Base-by-base conservation (phyloP, 2,797 vertebrate genomes). In the Florisuga fusca region DNA sequence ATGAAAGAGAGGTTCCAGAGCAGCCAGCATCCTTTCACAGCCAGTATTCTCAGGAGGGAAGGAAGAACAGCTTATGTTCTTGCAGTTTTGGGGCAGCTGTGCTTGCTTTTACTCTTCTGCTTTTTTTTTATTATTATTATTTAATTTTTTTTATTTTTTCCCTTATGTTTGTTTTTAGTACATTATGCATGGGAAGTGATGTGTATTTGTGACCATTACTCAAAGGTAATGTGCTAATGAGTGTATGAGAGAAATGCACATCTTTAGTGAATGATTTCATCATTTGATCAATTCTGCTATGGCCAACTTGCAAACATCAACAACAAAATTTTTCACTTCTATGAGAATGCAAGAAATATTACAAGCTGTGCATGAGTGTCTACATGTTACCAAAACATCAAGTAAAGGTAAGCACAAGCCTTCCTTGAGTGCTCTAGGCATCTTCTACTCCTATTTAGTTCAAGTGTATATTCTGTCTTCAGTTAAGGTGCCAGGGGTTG, bases 51-150 rank as follows among this genome's bases (percentile, higher is more conserved):
- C 20, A 58, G 17, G 6, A 85, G 12, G 11, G 7, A 17, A 58
- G 17, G 6, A 85, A 9, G 11, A 6, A n/a, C 2, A 50, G 5
- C 15, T 31, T 14, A 67, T 26, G 1, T 55, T 71, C 10, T 9
- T n/a, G 5, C 1, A 1, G 4, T 3, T 33, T 80, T 57, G 7
- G 3, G 2, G 8, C 3, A 6, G 2, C 25, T 34, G 7, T 12
- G 5, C 3, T 26, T 50, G 48, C 38, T 41, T 41, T 22, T 46
- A 21, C 5, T 46, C 10, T 10, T 46, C 21, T 46, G 46, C 21
- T 46, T 46, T 18, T 46, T 46, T 46, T 46, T 18, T 46, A 20
- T 46, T 19, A 9, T 45, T 46, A 12, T 18, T 46, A 10, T 46
- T 46, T 20, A 20, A 7, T 46, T 20, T 17, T 45, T 46, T 46